Conservation (phyloP, 2,888 invertebrate species). For the Meta bourneti region DNA sequence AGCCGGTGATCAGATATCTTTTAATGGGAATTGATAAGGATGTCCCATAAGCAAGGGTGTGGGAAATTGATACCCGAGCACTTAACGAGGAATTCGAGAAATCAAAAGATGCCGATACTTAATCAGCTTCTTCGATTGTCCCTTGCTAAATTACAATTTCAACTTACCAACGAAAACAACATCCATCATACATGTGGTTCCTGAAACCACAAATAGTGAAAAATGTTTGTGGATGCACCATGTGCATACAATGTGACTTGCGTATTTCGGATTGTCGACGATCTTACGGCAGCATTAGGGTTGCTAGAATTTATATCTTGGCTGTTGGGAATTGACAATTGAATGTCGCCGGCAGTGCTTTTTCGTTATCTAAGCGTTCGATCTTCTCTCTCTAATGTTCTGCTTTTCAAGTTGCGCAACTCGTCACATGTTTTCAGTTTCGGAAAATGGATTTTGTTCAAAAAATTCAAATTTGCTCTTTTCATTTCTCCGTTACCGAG, state of each 20-base stretch:
- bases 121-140: background rate
- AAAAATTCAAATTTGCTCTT: too few relatives aligned
- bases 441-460: background rate
- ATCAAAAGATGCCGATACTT: conserved; percentile 5
- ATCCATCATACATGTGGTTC: conserved; percentile 75
- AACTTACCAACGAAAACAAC: conserved; percentile 71
- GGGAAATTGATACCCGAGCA: conserved; percentile 16
- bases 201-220: conserved; percentile 58
- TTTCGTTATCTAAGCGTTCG: background rate
- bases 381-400: too few relatives aligned
- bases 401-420: background rate
- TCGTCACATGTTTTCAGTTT: background rate
- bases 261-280: conserved; percentile 46
- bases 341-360: background rate
- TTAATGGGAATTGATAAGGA: conserved; percentile 41
- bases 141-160: conserved; percentile 12
- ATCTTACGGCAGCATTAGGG: conserved; percentile 36
- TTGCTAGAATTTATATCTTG: conserved; percentile 52
- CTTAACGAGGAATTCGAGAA: conserved; percentile 31
- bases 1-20: conserved; percentile 6
- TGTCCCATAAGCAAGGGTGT: conserved; percentile 33
- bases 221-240: conserved; percentile 40
- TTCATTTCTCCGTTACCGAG: too few relatives aligned
- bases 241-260: conserved; percentile 65
- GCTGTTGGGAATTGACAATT: conserved; percentile 15